Conservation (phyloP, 2,888 invertebrate genomes). For the Calliphora vomitoria region DNA sequence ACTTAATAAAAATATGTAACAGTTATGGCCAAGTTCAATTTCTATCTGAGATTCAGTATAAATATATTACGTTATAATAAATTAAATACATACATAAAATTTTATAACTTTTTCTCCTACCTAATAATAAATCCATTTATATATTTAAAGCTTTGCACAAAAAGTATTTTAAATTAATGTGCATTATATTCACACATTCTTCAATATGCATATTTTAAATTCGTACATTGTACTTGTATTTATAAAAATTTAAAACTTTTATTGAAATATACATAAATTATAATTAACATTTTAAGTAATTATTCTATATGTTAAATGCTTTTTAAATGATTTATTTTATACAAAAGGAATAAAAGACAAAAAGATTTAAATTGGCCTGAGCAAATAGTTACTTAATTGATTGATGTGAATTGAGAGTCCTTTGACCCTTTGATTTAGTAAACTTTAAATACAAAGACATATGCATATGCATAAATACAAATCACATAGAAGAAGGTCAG, state of each 20-base stretch:
- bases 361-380: neutral
- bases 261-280: constrained; percentile 5
- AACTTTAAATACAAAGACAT: too few species aligned
- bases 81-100: too few species aligned
- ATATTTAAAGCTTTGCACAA: neutral
- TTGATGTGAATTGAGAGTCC: neutral
- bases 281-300: constrained; percentile 38
- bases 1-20: too few species aligned
- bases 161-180: constrained; percentile 28
- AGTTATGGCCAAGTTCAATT: too few species aligned
- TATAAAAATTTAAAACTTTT: constrained; percentile 8
- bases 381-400: neutral
- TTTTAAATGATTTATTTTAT: constrained; percentile 18
- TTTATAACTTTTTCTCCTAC: neutral
- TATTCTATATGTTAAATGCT: constrained; percentile 32
- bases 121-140: constrained; percentile 24
- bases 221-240: neutral
- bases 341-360: neutral
- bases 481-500: too few species aligned
- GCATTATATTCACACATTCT: constrained; percentile 7
- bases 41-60: too few species aligned
- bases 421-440: neutral
- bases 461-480: too few species aligned
- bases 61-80: too few species aligned
- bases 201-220: neutral